Conservation (phyloP, 92 coral and sea anemone species). For the Nematostella vectensis region DNA sequence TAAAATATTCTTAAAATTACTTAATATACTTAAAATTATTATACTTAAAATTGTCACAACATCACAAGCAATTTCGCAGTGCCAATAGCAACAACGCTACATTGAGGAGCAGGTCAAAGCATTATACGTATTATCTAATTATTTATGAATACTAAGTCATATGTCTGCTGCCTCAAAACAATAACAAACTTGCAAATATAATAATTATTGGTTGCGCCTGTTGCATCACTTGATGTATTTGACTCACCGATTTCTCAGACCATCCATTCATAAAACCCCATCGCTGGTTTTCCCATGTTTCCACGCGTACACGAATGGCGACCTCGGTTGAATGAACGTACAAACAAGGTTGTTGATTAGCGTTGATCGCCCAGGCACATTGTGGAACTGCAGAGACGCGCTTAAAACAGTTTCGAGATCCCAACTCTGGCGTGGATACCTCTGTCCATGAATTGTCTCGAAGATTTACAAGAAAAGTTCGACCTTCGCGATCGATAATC, state of each 20-base stretch:
- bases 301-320: constrained; percentile 63
- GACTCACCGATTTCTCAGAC: constrained; percentile 77
- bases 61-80: no score
- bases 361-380: constrained; percentile 98
- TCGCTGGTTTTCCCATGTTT: constrained; percentile 87
- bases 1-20: no score
- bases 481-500: constrained; percentile 81
- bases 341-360: constrained; percentile 78
- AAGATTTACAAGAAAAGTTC: constrained; percentile 57
- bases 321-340: constrained; percentile 80
- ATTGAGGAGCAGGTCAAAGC: no score
- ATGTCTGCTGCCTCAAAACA: no score
- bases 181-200: no score
- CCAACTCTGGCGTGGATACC: constrained; percentile 69
- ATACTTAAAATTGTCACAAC: no score
- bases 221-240: no score
- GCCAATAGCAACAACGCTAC: no score
- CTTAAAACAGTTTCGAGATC: constrained; percentile 84
- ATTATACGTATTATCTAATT: no score
- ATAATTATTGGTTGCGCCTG: no score
- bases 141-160: no score
- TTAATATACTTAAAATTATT: no score
- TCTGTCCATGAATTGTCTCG: constrained; percentile 72
- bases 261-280: constrained; percentile 77
- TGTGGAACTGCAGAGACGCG: constrained; percentile 72